Evolutionary conservation across 1,140 invertebrate species (phyloP).

Genomic region (Heliconius melpomene): DNA sequence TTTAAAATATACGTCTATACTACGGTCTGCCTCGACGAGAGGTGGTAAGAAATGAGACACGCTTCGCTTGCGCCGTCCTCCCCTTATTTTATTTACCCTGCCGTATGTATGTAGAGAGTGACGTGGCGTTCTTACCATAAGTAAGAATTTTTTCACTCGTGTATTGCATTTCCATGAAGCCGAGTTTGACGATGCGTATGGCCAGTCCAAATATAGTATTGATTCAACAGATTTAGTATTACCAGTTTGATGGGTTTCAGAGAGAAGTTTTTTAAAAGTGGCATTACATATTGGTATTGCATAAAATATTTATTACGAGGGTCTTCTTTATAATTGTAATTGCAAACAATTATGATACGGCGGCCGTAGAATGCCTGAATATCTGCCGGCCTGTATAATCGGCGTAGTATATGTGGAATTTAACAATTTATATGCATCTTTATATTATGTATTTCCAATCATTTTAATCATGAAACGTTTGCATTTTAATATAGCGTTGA

Average conservation of each 20-base stretch:
- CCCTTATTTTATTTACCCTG: conserved; percentile 45
- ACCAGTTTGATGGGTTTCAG: conserved; percentile 66
- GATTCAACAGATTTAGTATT: conserved; percentile 68
- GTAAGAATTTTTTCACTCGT: not conserved
- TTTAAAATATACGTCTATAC: conserved; percentile 36
- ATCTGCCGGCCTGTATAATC: not conserved
- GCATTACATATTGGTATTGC: conserved; percentile 53
- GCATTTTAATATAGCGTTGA: too few relatives aligned
- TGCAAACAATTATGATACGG: conserved; percentile 49
- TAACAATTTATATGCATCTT: not conserved
- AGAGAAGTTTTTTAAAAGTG: conserved; percentile 59
- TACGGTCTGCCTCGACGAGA: conserved; percentile 19
- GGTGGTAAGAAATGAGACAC: conserved; percentile 56
- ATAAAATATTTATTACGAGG: conserved; percentile 47
- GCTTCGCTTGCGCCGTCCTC: conserved; percentile 53
- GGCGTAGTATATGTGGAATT: not conserved
- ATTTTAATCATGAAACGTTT: too few relatives aligned
- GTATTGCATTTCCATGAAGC: conserved; percentile 37
- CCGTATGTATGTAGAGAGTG: conserved; percentile 31
- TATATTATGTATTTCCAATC: too few relatives aligned
- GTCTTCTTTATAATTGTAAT: conserved; percentile 53
- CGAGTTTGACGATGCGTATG: conserved; percentile 41
- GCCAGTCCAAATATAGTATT: conserved; percentile 52
- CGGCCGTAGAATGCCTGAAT: conserved; percentile 37
- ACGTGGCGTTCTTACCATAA: conserved; percentile 30